These are phyloP conservation scores for Hippotragus niger DNA, from an alignment of 2,113 vertebrate genomes.

Conservation along the genomic window DNA sequence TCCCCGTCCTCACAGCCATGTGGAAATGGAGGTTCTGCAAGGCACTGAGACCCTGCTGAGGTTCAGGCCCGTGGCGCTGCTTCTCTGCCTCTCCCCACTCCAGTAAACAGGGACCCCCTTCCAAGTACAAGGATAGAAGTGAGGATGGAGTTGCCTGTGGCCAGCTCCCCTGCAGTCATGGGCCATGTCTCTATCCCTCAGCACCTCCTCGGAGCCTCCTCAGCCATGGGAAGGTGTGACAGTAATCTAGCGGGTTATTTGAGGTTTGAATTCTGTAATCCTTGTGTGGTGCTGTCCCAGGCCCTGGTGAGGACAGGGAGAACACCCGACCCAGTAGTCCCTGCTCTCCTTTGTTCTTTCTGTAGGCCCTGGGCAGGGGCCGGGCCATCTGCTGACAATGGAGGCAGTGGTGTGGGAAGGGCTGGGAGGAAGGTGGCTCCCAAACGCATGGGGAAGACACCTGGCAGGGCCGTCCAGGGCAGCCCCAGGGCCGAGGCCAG, in stretches of 20 bases:
- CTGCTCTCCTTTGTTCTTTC: not conserved
- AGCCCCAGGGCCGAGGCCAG: too few relatives aligned
- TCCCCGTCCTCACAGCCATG: not conserved
- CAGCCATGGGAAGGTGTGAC: not conserved
- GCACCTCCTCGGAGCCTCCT: not conserved
- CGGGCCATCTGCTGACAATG: not conserved
- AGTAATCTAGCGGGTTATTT: not conserved
- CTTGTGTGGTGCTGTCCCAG: rapidly evolving
- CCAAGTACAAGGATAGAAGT: not conserved
- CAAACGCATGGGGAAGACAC: not conserved
- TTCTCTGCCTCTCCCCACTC: too few relatives aligned
- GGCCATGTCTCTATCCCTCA: rapidly evolving
- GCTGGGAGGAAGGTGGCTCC: not conserved
- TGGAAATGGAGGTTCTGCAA: not conserved
- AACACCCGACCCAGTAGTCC: rapidly evolving
- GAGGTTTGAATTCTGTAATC: not conserved
- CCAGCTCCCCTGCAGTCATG: not conserved
- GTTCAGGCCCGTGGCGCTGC: too few relatives aligned
- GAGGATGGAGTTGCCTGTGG: not conserved
- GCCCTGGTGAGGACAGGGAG: rapidly evolving
- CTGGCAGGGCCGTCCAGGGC: not conserved
- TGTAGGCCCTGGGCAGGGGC: not conserved
- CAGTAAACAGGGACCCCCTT: too few relatives aligned
- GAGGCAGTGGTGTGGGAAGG: not conserved
- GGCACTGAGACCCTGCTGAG: too few relatives aligned